These are phyloP conservation scores for Nycteola revayana DNA, from an alignment of 2,888 invertebrate species.

Conservation along the genomic window DNA sequence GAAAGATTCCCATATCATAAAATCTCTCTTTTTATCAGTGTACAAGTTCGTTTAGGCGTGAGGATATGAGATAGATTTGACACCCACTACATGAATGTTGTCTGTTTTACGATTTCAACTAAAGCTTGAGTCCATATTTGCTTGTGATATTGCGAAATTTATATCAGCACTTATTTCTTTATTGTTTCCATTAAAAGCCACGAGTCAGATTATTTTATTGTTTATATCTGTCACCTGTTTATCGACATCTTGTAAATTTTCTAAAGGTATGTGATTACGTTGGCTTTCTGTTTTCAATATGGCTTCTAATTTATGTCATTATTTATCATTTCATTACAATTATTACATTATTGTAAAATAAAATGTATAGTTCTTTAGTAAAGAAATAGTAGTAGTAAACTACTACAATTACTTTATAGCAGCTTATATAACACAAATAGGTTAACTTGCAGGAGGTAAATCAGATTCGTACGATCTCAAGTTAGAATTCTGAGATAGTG, in stretches of 20 bases:
- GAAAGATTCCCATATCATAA: slow-evolving; percentile 70
- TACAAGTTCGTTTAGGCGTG: slow-evolving; percentile 53
- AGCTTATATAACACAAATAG: too few species aligned
- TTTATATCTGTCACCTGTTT: slow-evolving; percentile 23
- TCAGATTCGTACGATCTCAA: too few species aligned
- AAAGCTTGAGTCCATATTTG: slow-evolving; percentile 49
- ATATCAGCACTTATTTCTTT: slow-evolving; percentile 35
- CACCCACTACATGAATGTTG: slow-evolving; percentile 60
- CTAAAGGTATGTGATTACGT: too few species aligned
- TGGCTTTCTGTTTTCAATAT: too few species aligned
- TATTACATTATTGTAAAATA: too few species aligned
- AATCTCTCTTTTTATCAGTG: slow-evolving; percentile 75
- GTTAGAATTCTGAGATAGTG: too few species aligned
- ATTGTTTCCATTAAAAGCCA: slow-evolving; percentile 34
- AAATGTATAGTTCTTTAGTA: too few species aligned
- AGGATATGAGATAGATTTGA: slow-evolving; percentile 66
- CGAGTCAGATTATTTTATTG: slow-evolving; percentile 27
- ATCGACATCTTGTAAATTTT: not conserved
- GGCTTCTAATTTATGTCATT: too few species aligned
- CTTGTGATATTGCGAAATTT: slow-evolving; percentile 52
- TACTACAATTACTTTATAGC: too few species aligned
- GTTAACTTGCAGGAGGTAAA: too few species aligned
- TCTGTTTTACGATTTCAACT: slow-evolving; percentile 54
- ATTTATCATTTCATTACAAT: too few species aligned
- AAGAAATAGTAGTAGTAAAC: too few species aligned